Conservation (phyloP, 2,888 invertebrate genomes). For the Temnothorax rugatulus region DNA sequence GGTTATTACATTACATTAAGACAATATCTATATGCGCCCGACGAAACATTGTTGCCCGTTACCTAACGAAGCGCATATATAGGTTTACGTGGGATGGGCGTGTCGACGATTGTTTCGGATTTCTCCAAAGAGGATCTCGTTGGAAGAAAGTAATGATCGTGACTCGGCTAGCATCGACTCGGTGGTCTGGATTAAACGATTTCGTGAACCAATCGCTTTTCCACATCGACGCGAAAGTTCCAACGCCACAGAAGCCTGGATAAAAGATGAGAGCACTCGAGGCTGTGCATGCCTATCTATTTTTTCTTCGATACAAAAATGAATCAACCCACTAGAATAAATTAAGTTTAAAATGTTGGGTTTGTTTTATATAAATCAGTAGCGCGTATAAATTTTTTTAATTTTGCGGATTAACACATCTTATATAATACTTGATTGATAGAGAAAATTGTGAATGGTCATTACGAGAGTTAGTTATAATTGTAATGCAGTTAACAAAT, state of each 20-base stretch:
- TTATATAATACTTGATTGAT: background rate
- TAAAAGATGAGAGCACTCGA: conserved; percentile 11
- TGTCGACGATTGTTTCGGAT: conserved; percentile 73
- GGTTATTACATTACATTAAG: conserved; percentile 50
- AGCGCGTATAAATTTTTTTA: background rate
- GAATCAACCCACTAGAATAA: background rate
- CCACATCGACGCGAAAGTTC: conserved; percentile 69
- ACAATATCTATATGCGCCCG: conserved; percentile 28
- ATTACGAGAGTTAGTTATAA: background rate
- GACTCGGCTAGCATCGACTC: conserved; percentile 63
- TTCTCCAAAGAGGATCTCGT: conserved; percentile 65
- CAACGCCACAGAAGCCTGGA: background rate
- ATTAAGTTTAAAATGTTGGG: background rate
- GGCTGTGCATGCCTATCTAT: background rate
- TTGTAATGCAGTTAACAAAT: background rate
- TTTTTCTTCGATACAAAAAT: background rate
- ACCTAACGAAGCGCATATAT: conserved; percentile 64
- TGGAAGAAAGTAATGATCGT: conserved; percentile 64
- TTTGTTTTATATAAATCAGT: background rate
- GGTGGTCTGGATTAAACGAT: conserved; percentile 66
- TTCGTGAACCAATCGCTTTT: conserved; percentile 67
- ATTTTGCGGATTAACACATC: background rate
- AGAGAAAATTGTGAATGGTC: background rate
- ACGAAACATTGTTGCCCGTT: conserved; percentile 54
- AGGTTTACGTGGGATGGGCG: conserved; percentile 64